These are phyloP conservation scores for Oppia nitens DNA, from an alignment of 1,140 invertebrate species.

Conservation along the genomic window DNA sequence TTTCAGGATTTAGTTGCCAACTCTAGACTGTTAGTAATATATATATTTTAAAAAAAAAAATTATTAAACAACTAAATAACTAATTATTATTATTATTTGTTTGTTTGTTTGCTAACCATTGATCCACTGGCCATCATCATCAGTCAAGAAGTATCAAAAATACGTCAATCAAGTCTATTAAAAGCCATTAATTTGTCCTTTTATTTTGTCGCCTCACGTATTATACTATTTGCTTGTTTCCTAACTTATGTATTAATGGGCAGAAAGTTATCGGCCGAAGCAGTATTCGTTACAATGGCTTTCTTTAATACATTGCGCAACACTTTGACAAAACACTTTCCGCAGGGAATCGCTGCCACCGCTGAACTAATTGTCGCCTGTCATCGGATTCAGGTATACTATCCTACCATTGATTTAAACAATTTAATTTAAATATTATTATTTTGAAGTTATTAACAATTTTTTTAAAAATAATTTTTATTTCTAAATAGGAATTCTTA, in stretches of 20 bases:
- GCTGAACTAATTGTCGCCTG: conserved; percentile 39
- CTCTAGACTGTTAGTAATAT: conserved; percentile 29
- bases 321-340: conserved; percentile 46
- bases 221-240: conserved; percentile 51
- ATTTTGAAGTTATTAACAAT: conserved; percentile 3
- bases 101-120: background rate
- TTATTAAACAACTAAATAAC: conserved; percentile 42
- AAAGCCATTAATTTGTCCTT: conserved; percentile 41
- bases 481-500: background rate
- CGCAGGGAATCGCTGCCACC: conserved; percentile 41
- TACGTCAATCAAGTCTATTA: conserved; percentile 45
- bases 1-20: conserved; percentile 46
- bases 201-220: conserved; percentile 36
- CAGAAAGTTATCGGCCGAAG: conserved; percentile 42
- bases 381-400: conserved; percentile 31
- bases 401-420: too few relatives aligned
- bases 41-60: conserved; percentile 25
- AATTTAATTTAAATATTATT: too few relatives aligned
- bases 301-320: conserved; percentile 49
- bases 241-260: conserved; percentile 46
- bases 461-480: conserved; percentile 2
- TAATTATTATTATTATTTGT: background rate
- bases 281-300: conserved; percentile 54
- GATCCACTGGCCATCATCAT: background rate
- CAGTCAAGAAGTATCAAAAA: conserved; percentile 25